Base-by-base conservation (phyloP, 1,140 invertebrate species). In the Neoseiulus cucumeris region DNA sequence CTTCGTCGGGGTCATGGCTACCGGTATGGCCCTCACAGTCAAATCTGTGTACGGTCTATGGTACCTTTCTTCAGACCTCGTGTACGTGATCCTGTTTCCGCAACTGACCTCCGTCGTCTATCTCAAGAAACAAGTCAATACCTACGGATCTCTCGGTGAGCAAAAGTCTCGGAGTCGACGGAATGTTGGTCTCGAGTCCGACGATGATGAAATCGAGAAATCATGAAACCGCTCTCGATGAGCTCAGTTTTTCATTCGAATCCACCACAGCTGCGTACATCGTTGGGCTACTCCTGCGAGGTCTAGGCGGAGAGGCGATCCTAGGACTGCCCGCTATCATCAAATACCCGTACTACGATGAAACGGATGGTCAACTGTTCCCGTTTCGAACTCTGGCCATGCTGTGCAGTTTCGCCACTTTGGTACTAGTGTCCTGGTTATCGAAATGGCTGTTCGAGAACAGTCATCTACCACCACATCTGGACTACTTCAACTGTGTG, bases 61-160 rank as follows among this genome's bases (percentile, higher is more conserved):
- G 93, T 89, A 79, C 65, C 87, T 98, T 81, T 97, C 93, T 76
- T 95, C 92, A 12, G 94, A 98, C 78, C 77, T 97, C 70, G 91
- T 96, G 42, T 98, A 96, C 80, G 91, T 95, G 64, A 94, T 98
- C 72, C 81, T 98, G 65, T 98, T 98, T 76, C 94, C 94, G 0
- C 91, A 95, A 77, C 82, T 98, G n/a, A 80, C 96, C 59, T 93
- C 91, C 83, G 93, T 97, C 69, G 90, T 98, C 6, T 92, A 97
- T 77, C 91, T 92, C 75, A 88, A 90, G 75, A 80, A 86, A 45
- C 80, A 89, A 73, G 91, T 88, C 78, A 98, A 98, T 78, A 96
- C 93, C 0, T 98, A 98, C 75, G 94, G 94, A 25, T 96, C 91
- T 28, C 77, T 98, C 29, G 51, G 51, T 59, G 45, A 47, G 45